Percentiles rank a stretch among this genome's conserved stretches.
These are phyloP conservation scores for Lycodopsis pacificus DNA, from an alignment of 2,797 vertebrate species.

Conservation along the genomic window DNA sequence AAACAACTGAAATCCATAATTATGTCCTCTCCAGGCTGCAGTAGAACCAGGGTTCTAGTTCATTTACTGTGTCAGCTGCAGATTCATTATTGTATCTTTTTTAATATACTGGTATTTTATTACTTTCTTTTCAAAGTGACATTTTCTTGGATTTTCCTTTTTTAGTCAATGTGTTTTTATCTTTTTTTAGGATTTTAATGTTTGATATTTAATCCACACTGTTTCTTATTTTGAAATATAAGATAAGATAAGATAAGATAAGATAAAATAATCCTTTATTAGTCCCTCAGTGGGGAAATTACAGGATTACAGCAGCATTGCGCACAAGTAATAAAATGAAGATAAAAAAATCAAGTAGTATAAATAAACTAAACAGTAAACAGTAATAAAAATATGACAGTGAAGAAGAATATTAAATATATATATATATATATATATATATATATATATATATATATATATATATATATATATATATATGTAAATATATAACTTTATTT, in stretches of 20 bases:
- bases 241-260: no score
- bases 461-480: background rate
- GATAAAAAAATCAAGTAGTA: no score
- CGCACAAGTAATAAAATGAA: no score
- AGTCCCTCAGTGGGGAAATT: no score
- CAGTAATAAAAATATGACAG: no score
- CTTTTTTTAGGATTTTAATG: background rate
- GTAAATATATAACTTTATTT: background rate
- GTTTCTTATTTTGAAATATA: background rate
- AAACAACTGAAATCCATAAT: background rate
- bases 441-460: background rate
- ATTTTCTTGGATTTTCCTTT: background rate
- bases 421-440: no score
- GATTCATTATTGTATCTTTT: background rate
- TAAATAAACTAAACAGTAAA: no score
- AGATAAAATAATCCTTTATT: no score
- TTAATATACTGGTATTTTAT: background rate
- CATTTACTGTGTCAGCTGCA: background rate
- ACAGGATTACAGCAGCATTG: no score
- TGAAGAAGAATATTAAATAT: no score
- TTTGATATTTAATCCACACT: background rate
- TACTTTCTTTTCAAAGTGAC: background rate
- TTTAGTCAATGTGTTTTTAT: background rate
- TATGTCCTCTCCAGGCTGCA: background rate
- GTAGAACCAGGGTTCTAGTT: background rate